Evolutionary conservation across 2,888 invertebrate species (phyloP).

Genomic region (Meganola albula): DNA sequence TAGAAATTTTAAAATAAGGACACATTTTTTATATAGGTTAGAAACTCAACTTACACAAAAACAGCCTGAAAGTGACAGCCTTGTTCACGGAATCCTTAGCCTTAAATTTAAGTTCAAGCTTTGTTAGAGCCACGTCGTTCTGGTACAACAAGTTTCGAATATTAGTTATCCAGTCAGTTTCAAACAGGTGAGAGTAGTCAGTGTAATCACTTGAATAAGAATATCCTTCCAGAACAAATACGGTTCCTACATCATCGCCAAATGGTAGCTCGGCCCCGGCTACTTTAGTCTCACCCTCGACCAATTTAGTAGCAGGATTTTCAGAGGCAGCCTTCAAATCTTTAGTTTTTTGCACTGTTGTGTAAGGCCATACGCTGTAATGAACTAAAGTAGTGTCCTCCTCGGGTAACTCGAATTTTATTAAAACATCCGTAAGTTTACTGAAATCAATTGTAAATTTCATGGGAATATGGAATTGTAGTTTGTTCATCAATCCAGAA

Average conservation of each 20-base stretch:
- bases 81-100: constrained; percentile 60
- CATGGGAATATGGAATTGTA: constrained; percentile 77
- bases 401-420: constrained; percentile 69
- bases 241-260: constrained; percentile 70
- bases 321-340: constrained; percentile 67
- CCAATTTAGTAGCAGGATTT: constrained; percentile 59
- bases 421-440: constrained; percentile 31
- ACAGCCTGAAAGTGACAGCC: constrained; percentile 50
- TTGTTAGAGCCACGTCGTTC: constrained; percentile 64
- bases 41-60: constrained; percentile 47
- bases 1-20: too few species aligned
- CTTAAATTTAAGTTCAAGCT: constrained; percentile 66
- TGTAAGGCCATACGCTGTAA: constrained; percentile 80
- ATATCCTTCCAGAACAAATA: constrained; percentile 69
- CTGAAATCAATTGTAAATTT: constrained; percentile 63
- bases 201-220: constrained; percentile 69
- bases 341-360: constrained; percentile 74
- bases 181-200: constrained; percentile 43
- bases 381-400: constrained; percentile 73
- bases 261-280: constrained; percentile 44
- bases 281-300: constrained; percentile 45
- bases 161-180: constrained; percentile 29
- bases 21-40: too few species aligned
- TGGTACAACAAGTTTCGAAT: constrained; percentile 40
- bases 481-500: constrained; percentile 79